These are phyloP conservation scores for Anastatus disparis DNA, from an alignment of 1,140 invertebrate genomes.

Conservation along the genomic window DNA sequence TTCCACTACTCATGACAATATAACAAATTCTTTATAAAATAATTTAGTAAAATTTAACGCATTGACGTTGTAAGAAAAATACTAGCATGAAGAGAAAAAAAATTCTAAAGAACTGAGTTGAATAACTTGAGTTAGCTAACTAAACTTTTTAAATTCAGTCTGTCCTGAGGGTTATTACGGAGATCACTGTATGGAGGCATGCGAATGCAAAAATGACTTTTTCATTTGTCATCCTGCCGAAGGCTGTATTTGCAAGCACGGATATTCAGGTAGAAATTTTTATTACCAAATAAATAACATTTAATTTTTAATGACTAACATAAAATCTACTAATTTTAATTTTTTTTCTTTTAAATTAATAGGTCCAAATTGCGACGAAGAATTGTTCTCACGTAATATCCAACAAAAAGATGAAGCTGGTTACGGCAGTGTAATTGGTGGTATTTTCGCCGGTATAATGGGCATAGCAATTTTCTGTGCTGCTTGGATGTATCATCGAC, in stretches of 20 bases:
- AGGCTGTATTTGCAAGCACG: slow-evolving; percentile 85
- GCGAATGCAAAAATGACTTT: slow-evolving; percentile 77
- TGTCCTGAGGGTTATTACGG: slow-evolving; percentile 92
- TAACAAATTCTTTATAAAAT: no score
- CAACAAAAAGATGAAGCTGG: slow-evolving; percentile 56
- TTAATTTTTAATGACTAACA: not conserved
- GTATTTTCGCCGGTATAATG: slow-evolving; percentile 76
- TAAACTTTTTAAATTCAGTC: slow-evolving; percentile 68
- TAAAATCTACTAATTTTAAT: not conserved
- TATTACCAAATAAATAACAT: not conserved
- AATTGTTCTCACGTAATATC: slow-evolving; percentile 56
- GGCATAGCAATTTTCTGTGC: slow-evolving; percentile 72
- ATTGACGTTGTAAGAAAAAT: no score
- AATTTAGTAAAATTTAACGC: no score
- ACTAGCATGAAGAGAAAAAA: no score
- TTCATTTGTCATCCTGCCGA: slow-evolving; percentile 83
- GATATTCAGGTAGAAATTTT: slow-evolving; percentile 72
- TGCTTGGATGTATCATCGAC: slow-evolving; percentile 80
- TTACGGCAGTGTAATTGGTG: slow-evolving; percentile 72
- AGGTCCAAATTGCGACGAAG: slow-evolving; percentile 68
- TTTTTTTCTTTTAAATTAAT: slow-evolving; percentile 9
- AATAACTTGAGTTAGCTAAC: no score
- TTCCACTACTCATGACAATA: not conserved
- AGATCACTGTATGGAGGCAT: slow-evolving; percentile 85
- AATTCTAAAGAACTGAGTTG: no score